Conservation (phyloP, 2,888 invertebrate genomes). For the Micoletzkya japonica region DNA sequence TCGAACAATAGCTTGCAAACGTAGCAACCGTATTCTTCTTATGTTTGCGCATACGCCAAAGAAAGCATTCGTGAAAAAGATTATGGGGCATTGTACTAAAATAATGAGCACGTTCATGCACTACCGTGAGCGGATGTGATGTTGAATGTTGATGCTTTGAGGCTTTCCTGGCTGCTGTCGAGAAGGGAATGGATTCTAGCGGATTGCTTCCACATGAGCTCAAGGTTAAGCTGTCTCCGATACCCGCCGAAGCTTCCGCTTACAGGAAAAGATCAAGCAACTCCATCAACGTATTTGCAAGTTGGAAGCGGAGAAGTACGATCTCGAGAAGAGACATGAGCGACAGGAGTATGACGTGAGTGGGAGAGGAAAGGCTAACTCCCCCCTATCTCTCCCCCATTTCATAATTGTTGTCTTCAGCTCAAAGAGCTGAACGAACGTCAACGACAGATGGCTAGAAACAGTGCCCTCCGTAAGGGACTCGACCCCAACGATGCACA, state of each 20-base stretch:
- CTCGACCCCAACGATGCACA: constrained; percentile 48
- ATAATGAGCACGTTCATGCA: too few relatives aligned
- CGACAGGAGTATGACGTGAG: constrained; percentile 61
- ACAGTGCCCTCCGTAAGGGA: constrained; percentile 56
- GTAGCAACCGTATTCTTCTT: too few relatives aligned
- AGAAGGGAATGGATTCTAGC: constrained; percentile 22
- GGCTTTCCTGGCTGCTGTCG: constrained; percentile 15
- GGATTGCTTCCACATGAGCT: constrained; percentile 23
- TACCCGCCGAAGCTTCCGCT: background rate
- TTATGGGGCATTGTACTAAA: too few relatives aligned
- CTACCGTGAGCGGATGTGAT: too few relatives aligned
- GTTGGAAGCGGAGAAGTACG: constrained; percentile 62
- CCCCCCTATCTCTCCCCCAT: background rate
- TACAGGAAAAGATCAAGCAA: constrained; percentile 40
- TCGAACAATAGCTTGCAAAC: background rate
- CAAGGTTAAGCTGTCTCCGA: constrained; percentile 3
- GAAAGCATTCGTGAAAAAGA: too few relatives aligned
- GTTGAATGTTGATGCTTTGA: background rate
- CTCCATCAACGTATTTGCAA: constrained; percentile 60
- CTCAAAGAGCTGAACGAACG: constrained; percentile 63
- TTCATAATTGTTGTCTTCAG: constrained; percentile 37
- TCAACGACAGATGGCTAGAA: constrained; percentile 59
- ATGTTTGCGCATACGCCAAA: too few relatives aligned
- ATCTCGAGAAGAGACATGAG: constrained; percentile 63
- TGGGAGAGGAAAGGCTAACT: too few relatives aligned